Percentiles rank a stretch among this genome's conserved stretches.
phyloP scores from a whole-genome alignment of 1,140 invertebrate genomes.

The Dermatophagoides farinae region DNA sequence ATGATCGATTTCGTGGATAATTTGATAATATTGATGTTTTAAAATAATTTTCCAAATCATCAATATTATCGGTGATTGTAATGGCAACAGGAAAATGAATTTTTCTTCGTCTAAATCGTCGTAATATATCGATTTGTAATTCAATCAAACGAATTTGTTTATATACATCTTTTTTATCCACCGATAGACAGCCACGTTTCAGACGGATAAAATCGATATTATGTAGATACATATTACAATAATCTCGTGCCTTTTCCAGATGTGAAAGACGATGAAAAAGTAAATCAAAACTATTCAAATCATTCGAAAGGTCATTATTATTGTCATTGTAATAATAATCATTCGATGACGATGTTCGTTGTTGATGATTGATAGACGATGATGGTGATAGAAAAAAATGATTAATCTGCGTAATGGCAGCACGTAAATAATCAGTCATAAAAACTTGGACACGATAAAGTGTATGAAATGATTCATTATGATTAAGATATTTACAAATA shows the following conservation, averaged over 20 bases:
- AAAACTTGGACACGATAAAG: constrained; percentile 23
- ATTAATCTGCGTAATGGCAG: constrained; percentile 19
- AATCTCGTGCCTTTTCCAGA: constrained; percentile 11
- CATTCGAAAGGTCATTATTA: neutral
- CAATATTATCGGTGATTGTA: neutral
- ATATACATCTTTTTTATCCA: constrained; percentile 14
- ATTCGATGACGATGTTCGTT: neutral
- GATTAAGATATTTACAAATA: constrained; percentile 26
- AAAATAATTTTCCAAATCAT: neutral
- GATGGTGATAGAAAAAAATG: constrained; percentile 13
- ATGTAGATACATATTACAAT: constrained; percentile 15
- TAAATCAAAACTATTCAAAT: neutral
- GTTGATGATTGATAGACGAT: neutral
- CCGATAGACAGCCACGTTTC: constrained; percentile 9
- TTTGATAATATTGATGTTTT: neutral
- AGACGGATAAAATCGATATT: neutral
- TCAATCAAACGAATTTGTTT: constrained; percentile 14
- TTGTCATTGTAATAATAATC: neutral
- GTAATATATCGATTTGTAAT: constrained; percentile 14
- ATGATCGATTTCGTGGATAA: neutral
- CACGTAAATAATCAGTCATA: constrained; percentile 19
- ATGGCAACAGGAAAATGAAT: neutral
- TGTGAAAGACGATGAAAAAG: neutral
- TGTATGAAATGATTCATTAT: constrained; percentile 23
- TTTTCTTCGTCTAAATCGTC: constrained; percentile 6